phyloP scores from a whole-genome alignment of 2,888 invertebrate genomes.

The Conchocele bisecta region DNA sequence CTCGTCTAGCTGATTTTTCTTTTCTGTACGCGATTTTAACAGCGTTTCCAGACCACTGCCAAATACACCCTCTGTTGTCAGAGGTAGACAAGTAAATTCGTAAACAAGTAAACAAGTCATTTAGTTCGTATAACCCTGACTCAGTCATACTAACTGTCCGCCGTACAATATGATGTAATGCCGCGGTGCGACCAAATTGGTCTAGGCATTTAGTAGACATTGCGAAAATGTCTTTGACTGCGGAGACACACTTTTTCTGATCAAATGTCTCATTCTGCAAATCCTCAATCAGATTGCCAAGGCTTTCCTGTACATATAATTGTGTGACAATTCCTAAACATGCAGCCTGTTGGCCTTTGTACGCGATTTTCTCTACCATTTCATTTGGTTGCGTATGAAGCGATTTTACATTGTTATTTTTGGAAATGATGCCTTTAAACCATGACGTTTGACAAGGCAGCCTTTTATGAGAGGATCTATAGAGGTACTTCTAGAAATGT shows the following conservation, averaged over 20 bases:
- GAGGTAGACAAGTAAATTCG: not conserved
- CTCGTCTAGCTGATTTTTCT: not conserved
- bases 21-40: not conserved
- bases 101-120: not conserved
- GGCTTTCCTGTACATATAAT: conserved; percentile 32
- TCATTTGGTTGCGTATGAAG: conserved; percentile 29
- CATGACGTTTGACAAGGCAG: conserved; percentile 20
- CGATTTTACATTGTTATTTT: conserved; percentile 20
- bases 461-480: conserved; percentile 28
- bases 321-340: conserved; percentile 25
- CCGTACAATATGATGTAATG: not conserved
- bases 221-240: too few relatives aligned
- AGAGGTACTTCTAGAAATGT: conserved; percentile 34
- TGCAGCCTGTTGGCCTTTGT: conserved; percentile 39
- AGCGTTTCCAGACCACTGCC: not conserved
- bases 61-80: not conserved
- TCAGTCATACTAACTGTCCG: not conserved
- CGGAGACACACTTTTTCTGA: too few relatives aligned
- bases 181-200: too few relatives aligned
- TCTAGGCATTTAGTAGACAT: not conserved
- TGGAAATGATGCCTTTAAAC: conserved; percentile 29
- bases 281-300: conserved; percentile 18
- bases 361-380: conserved; percentile 40
- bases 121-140: not conserved
- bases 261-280: conserved; percentile 18